Evolutionary conservation across 2,113 vertebrate species (phyloP).

Genomic region (Poeciliopsis retropinna): DNA sequence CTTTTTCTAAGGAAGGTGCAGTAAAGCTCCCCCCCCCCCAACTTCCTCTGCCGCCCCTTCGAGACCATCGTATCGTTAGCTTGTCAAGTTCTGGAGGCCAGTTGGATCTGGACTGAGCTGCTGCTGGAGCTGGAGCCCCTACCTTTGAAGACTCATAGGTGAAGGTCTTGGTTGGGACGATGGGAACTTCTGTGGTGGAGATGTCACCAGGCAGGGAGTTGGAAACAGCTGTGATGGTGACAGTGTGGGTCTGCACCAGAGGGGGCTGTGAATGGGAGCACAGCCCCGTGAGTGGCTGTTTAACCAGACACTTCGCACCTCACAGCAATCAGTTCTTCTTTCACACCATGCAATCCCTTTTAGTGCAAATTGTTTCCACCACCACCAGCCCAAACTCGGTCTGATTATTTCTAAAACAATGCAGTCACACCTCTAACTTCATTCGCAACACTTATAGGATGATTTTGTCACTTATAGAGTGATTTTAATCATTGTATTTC

Average conservation of each 20-base stretch:
- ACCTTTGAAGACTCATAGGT: slow-evolving; percentile 94
- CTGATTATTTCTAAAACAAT: slow-evolving; percentile 13
- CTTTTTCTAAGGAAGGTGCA: slow-evolving; percentile 5
- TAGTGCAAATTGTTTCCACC: slow-evolving; percentile 3
- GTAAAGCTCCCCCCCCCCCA: slow-evolving; percentile 30
- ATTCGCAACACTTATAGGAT: slow-evolving; percentile 13
- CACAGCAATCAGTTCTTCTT: slow-evolving; percentile 32
- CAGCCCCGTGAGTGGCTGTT: slow-evolving; percentile 67
- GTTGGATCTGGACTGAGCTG: slow-evolving; percentile 36
- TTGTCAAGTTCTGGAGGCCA: slow-evolving; percentile 5
- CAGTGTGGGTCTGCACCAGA: slow-evolving; percentile 93
- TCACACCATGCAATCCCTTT: slow-evolving; percentile 48
- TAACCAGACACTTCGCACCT: slow-evolving; percentile 46
- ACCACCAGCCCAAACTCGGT: slow-evolving; percentile 11
- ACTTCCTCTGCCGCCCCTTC: not conserved
- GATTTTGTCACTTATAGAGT: not conserved
- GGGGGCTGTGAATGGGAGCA: slow-evolving; percentile 87
- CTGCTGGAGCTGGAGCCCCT: slow-evolving; percentile 58
- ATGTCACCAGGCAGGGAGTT: slow-evolving; percentile 84
- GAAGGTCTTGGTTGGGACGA: slow-evolving; percentile 92
- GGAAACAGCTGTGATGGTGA: slow-evolving; percentile 90
- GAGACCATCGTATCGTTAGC: slow-evolving; percentile 22
- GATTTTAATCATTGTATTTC: slow-evolving; percentile 5
- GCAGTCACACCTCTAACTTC: not conserved
- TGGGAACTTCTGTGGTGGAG: slow-evolving; percentile 92